Evolutionary conservation across 2,113 vertebrate genomes (phyloP).

Genomic region (Cochlearius cochlearius): DNA sequence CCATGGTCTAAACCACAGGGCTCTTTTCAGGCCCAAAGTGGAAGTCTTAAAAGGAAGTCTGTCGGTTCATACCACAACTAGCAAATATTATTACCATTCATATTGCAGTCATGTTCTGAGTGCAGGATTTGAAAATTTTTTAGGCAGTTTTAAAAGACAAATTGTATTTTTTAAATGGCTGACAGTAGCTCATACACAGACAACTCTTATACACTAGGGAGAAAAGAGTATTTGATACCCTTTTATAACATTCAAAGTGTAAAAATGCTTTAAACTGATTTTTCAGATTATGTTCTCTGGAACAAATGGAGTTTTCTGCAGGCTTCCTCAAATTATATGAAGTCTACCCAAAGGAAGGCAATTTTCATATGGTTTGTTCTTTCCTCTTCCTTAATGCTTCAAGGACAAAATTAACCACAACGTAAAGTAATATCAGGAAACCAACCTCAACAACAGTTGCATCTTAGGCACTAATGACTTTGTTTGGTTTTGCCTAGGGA

Average conservation of each 20-base stretch:
- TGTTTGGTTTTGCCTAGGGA: conserved; percentile 76
- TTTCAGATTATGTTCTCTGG: background rate
- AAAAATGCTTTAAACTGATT: background rate
- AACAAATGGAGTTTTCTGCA: background rate
- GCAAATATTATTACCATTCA: background rate
- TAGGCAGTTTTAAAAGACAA: background rate
- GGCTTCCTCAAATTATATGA: background rate
- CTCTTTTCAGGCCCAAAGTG: background rate
- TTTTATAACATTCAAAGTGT: background rate
- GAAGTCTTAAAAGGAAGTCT: background rate
- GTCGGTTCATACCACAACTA: background rate
- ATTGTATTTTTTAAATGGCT: background rate
- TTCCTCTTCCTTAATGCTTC: background rate
- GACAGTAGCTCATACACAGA: background rate
- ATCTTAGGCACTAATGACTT: background rate
- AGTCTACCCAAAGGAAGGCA: background rate
- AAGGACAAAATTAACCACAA: background rate
- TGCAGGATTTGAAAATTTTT: background rate
- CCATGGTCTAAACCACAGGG: background rate
- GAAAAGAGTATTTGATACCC: background rate
- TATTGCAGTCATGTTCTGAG: background rate
- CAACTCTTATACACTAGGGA: background rate
- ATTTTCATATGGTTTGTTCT: background rate
- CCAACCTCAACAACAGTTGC: background rate
- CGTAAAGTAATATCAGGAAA: background rate